Evolutionary conservation across 2,888 invertebrate species (phyloP).

Genomic region (Macrophya annulata): DNA sequence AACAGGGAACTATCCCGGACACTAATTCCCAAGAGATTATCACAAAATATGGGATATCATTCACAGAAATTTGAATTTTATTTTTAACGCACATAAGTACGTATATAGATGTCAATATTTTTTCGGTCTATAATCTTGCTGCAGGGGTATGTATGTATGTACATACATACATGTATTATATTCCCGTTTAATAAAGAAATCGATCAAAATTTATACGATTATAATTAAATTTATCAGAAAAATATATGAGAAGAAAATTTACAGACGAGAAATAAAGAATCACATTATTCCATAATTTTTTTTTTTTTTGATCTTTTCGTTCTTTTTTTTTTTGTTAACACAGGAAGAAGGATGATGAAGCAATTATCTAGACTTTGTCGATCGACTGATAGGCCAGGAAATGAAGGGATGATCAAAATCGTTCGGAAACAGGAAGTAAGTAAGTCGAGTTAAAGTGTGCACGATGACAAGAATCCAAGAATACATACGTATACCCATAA

Average conservation of each 20-base stretch:
- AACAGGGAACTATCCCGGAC: slow-evolving; percentile 31
- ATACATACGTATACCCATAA: neutral
- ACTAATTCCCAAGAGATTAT: slow-evolving; percentile 34
- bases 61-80: neutral
- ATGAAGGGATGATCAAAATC: slow-evolving; percentile 12
- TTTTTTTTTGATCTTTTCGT: too few species aligned
- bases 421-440: neutral
- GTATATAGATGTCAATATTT: too few species aligned
- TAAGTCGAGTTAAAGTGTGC: neutral
- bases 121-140: too few species aligned
- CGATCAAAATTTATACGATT: too few species aligned
- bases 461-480: neutral
- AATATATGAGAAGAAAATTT: too few species aligned
- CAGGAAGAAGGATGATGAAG: slow-evolving; percentile 2
- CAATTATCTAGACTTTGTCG: neutral
- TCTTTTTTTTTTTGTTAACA: neutral
- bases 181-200: too few species aligned
- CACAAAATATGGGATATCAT: neutral
- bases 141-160: too few species aligned
- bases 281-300: neutral
- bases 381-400: slow-evolving; percentile 4
- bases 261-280: neutral
- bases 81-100: too few species aligned
- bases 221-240: too few species aligned
- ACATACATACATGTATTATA: too few species aligned